phyloP scores from a whole-genome alignment of 2,797 vertebrate species.

The Melanotaenia pygmaea region DNA sequence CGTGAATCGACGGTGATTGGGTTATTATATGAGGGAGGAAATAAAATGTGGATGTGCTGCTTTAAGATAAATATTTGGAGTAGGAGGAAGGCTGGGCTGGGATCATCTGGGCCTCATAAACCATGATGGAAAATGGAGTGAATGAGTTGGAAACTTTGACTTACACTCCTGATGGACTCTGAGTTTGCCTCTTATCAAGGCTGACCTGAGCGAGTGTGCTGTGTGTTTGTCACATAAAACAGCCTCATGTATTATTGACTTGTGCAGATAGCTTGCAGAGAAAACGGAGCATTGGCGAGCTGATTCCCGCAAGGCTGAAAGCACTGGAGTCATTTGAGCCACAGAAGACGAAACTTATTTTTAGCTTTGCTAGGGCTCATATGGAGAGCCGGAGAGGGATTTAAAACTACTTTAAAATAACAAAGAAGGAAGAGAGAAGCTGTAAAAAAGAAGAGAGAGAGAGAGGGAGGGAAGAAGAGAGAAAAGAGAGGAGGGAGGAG shows the following conservation, averaged over 20 bases:
- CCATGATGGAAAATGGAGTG: slow-evolving; percentile 47
- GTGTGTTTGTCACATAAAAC: not conserved
- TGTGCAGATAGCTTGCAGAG: slow-evolving; percentile 41
- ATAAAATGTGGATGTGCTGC: slow-evolving; percentile 40
- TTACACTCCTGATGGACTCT: slow-evolving; percentile 14
- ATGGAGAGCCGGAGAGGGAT: not conserved
- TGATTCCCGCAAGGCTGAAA: too few species aligned
- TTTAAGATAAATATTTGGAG: slow-evolving; percentile 46
- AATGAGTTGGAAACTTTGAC: slow-evolving; percentile 56
- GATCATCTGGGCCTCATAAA: slow-evolving; percentile 38
- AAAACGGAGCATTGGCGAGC: not conserved
- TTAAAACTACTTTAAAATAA: too few species aligned
- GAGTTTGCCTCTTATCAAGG: slow-evolving; percentile 53
- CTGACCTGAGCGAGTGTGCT: slow-evolving; percentile 8
- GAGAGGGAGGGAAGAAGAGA: slow-evolving; percentile 39
- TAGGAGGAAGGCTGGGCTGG: slow-evolving; percentile 22
- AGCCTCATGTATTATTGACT: slow-evolving; percentile 82
- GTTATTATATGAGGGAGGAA: slow-evolving; percentile 33
- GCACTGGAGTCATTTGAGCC: not conserved
- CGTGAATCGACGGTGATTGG: slow-evolving; percentile 32
- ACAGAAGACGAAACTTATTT: slow-evolving; percentile 21
- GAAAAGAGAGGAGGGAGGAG: slow-evolving; percentile 51
- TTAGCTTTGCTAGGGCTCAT: not conserved
- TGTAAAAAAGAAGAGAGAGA: not conserved
- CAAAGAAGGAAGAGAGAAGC: slow-evolving; percentile 10